phyloP scores from a whole-genome alignment of 2,113 vertebrate species.

The Polyodon spathula region DNA sequence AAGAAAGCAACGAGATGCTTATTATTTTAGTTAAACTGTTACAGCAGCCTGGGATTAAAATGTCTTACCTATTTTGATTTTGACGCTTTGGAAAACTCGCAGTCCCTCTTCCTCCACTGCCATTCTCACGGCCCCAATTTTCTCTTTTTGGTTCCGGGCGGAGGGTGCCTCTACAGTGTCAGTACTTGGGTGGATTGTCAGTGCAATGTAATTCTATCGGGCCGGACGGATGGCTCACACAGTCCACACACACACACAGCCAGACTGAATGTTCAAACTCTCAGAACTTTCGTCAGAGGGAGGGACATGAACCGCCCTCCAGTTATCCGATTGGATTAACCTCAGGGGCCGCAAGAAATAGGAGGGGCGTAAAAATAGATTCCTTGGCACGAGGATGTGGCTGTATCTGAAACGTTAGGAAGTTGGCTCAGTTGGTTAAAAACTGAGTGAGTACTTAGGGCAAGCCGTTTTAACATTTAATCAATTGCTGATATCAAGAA shows the following conservation, averaged over 20 bases:
- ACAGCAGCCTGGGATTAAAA: no score
- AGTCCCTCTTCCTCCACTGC: constrained; percentile 93
- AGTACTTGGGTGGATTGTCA: constrained; percentile 36
- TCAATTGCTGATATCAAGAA: no score
- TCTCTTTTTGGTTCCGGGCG: constrained; percentile 28
- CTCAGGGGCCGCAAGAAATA: no score
- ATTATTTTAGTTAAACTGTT: no score
- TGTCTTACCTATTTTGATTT: constrained; percentile 82
- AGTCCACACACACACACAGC: constrained; percentile 29
- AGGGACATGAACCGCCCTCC: constrained; percentile 23
- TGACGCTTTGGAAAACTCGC: constrained; percentile 90
- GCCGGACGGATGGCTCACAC: constrained; percentile 40
- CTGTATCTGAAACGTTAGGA: no score
- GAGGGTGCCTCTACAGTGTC: constrained; percentile 37
- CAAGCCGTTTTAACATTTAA: no score
- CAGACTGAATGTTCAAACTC: constrained; percentile 23
- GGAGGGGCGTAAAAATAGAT: no score
- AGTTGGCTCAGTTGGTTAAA: no score
- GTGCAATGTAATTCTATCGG: constrained; percentile 40
- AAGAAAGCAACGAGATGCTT: no score
- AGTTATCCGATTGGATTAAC: constrained; percentile 22
- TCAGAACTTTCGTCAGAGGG: constrained; percentile 25
- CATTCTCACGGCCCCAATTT: constrained; percentile 56
- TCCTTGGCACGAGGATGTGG: no score
- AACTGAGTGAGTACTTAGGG: no score